A percentile compares a stretch with the other conserved stretches of the same genome.
Conservation (phyloP, 2,113 vertebrate species). For the Microcebus jonahi region DNA sequence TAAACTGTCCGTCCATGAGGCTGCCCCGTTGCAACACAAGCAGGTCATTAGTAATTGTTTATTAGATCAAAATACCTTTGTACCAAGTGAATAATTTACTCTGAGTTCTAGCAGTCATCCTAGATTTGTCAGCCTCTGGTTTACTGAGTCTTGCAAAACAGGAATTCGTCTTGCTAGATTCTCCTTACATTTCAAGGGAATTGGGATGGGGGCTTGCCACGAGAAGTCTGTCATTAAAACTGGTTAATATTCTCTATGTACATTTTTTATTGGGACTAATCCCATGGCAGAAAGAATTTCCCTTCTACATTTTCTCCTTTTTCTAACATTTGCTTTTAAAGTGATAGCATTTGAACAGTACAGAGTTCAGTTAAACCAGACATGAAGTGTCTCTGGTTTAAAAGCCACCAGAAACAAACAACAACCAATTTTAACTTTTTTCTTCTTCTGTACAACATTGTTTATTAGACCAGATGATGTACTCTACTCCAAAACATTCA, state of each 20-base stretch:
- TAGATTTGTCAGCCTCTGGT: conserved; percentile 27
- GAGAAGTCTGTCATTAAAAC: background rate
- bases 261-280: background rate
- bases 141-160: conserved; percentile 51
- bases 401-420: conserved; percentile 84
- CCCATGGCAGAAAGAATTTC: background rate
- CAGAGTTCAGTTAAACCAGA: conserved; percentile 42
- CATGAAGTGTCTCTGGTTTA: conserved; percentile 75
- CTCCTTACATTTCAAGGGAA: background rate
- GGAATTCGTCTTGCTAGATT: conserved; percentile 46
- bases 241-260: background rate
- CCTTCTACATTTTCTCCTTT: background rate
- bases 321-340: conserved; percentile 64
- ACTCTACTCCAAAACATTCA: conserved; percentile 91
- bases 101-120: background rate
- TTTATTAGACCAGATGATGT: conserved; percentile 93
- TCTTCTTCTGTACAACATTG: conserved; percentile 80
- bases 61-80: conserved; percentile 34
- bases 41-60: background rate
- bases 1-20: background rate
- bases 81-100: background rate
- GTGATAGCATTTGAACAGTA: background rate
- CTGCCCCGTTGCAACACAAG: background rate
- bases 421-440: conserved; percentile 81
- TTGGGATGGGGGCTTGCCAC: background rate